phyloP scores from a whole-genome alignment of 2,888 invertebrate genomes.

The Dendrolimus pini region DNA sequence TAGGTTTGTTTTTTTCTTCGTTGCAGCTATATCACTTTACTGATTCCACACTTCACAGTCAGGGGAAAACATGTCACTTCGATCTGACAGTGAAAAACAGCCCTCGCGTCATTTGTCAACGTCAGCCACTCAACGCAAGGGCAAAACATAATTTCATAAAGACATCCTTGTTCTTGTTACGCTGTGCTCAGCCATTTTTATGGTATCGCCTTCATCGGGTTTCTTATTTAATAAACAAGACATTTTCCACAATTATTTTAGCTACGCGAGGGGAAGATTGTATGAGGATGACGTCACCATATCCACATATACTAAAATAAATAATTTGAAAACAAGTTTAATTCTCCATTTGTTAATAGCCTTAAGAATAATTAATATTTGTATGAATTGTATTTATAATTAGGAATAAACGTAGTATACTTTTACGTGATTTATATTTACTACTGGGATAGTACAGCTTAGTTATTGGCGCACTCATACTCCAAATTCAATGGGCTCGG shows the following conservation, averaged over 20 bases:
- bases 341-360: no score
- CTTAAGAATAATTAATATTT: no score
- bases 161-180: slow-evolving; percentile 67
- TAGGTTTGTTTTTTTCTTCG: no score
- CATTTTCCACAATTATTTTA: slow-evolving; percentile 10
- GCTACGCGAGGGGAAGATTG: neutral
- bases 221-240: slow-evolving; percentile 30
- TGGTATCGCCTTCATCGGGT: slow-evolving; percentile 35
- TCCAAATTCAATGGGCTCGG: no score
- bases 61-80: slow-evolving; percentile 67
- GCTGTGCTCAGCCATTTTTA: slow-evolving; percentile 40
- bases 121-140: slow-evolving; percentile 62
- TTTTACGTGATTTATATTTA: no score
- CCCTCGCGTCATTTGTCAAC: slow-evolving; percentile 68
- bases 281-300: no score
- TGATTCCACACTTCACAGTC: slow-evolving; percentile 55
- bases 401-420: no score
- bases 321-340: no score
- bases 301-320: no score
- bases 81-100: slow-evolving; percentile 72
- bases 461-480: no score
- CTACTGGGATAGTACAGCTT: no score
- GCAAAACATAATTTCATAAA: slow-evolving; percentile 72
- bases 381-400: no score
- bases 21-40: slow-evolving; percentile 47